Evolutionary conservation across 1,140 invertebrate species (phyloP).

Genomic region (Heliothis subflexa): DNA sequence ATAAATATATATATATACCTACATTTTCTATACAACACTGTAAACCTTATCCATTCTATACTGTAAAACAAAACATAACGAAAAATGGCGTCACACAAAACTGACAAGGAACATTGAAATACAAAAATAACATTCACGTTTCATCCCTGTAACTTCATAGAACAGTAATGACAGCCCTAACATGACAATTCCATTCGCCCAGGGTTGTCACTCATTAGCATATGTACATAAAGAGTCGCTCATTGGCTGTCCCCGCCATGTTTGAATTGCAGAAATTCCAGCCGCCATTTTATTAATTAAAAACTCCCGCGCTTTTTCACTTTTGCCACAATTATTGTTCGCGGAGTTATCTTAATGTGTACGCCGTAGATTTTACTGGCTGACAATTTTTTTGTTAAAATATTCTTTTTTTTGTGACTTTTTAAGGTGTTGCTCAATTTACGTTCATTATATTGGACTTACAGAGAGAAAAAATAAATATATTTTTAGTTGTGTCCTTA

Average conservation of each 20-base stretch:
- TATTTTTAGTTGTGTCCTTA: too few species aligned
- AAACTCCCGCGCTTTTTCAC: conserved; percentile 65
- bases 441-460: neutral
- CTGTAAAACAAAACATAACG: conserved; percentile 8
- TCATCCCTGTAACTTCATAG: conserved; percentile 62
- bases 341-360: conserved; percentile 72
- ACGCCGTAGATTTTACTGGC: conserved; percentile 57
- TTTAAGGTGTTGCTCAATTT: conserved; percentile 22
- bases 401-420: neutral
- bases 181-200: conserved; percentile 83
- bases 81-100: conserved; percentile 29
- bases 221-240: conserved; percentile 77
- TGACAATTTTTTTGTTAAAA: conserved; percentile 34
- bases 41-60: neutral
- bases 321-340: conserved; percentile 63
- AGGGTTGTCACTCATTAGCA: conserved; percentile 82
- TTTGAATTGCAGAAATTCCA: conserved; percentile 77
- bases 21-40: neutral
- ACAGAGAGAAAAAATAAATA: too few species aligned
- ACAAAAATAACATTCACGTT: conserved; percentile 73
- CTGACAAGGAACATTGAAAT: conserved; percentile 66
- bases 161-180: conserved; percentile 78
- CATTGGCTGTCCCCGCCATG: conserved; percentile 70
- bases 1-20: neutral
- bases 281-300: conserved; percentile 83